Percentiles rank a stretch among this genome's conserved stretches.
phyloP scores from a whole-genome alignment of 1,140 invertebrate species.

The Eciton burchellii region DNA sequence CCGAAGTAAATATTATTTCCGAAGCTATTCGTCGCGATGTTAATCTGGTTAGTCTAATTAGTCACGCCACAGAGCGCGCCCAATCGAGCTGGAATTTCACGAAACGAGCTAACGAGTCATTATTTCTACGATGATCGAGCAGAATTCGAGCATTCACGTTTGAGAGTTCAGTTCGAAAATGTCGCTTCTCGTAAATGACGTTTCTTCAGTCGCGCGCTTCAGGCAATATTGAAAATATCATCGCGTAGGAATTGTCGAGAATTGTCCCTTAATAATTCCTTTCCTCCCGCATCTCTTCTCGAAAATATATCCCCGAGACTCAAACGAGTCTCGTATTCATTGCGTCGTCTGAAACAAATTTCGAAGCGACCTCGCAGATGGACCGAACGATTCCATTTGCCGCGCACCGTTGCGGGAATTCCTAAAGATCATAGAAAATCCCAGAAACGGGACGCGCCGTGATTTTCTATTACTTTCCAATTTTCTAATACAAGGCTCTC shows the following conservation, averaged over 20 bases:
- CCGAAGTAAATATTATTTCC: conserved; percentile 3
- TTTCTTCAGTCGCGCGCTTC: too few species aligned
- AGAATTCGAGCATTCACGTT: too few species aligned
- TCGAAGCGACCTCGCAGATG: conserved; percentile 26
- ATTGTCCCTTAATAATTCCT: too few species aligned
- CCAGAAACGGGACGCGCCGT: background rate
- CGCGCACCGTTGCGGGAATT: conserved; percentile 22
- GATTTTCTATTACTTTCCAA: conserved; percentile 59
- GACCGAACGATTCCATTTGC: background rate
- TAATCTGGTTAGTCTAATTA: too few species aligned
- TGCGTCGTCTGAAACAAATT: background rate
- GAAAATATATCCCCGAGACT: background rate
- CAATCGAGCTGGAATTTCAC: too few species aligned
- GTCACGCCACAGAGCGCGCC: too few species aligned
- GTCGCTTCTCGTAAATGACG: too few species aligned
- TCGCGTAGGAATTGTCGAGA: background rate
- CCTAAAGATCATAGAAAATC: conserved; percentile 42
- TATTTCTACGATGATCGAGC: too few species aligned
- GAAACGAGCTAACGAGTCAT: too few species aligned
- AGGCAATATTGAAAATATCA: background rate
- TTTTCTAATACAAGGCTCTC: conserved; percentile 46
- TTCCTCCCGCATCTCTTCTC: background rate
- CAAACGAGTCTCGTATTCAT: background rate
- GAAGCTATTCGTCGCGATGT: background rate
- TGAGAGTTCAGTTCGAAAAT: too few species aligned